phyloP scores from a whole-genome alignment of 2,113 vertebrate genomes.

The Rousettus leschenaultii region DNA sequence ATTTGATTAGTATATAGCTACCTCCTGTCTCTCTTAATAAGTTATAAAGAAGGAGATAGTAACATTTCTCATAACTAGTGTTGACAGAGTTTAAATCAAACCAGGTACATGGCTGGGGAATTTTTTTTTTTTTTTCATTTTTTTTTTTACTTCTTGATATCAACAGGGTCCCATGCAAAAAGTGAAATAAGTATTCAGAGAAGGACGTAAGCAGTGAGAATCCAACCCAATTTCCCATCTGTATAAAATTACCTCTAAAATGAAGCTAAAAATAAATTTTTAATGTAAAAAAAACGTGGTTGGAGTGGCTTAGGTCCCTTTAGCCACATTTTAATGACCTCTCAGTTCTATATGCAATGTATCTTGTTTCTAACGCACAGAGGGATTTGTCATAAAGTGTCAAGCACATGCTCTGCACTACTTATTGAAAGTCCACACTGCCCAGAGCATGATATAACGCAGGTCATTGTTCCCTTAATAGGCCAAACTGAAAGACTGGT shows the following conservation, averaged over 20 bases:
- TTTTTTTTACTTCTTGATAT: slow-evolving; percentile 20
- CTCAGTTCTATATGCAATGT: not conserved
- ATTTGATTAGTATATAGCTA: not conserved
- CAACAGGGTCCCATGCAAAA: not conserved
- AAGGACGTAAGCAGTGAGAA: not conserved
- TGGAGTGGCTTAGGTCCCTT: not conserved
- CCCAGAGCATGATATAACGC: not conserved
- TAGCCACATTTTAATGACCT: slow-evolving; percentile 29
- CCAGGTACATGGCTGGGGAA: not conserved
- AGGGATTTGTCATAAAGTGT: not conserved
- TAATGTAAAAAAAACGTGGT: not conserved
- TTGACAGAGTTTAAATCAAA: not conserved
- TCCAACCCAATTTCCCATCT: not conserved
- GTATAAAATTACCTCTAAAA: slow-evolving; percentile 5
- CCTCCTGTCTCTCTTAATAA: not conserved
- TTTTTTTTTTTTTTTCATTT: not conserved
- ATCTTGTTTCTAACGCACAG: slow-evolving; percentile 20
- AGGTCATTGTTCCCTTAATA: not conserved
- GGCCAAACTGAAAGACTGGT: not conserved
- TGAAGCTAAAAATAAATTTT: not conserved
- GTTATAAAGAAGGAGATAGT: not conserved
- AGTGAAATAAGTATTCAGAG: not conserved
- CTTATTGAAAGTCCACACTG: not conserved
- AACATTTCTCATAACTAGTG: not conserved
- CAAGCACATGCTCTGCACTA: not conserved